Evolutionary conservation across 2,888 invertebrate species (phyloP), one percentile per base, ranked within the genome.

Genomic region (Stenichneumon culpator): DNA sequence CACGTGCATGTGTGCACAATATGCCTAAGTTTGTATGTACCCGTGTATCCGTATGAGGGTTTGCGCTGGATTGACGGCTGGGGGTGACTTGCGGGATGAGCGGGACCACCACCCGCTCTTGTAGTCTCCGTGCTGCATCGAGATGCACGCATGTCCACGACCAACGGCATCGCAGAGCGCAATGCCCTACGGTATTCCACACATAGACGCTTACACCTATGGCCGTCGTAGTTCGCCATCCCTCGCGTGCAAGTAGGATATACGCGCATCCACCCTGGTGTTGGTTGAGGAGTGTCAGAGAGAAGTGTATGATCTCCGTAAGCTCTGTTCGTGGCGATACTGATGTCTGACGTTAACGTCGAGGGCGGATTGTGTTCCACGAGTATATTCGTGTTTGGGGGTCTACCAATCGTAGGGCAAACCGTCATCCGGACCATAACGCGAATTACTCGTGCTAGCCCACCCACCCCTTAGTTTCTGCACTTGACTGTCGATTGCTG

Each of bases 61-160:
- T 87, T 89, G 88, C 90, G 88, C 84, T 87, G 87, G 79, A 79
- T 69, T 73, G 90, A 91, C 91, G 92, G 91, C 91, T 92, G 92
- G 89, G 90, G 89, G 90, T 92, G 92, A 92, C 90, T 90, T 75
- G 79, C 79, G 79, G 70, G 47, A 36, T 65, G 81, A 69, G 72
- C 80, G 69, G 73, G 69, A 3, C 54, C 79, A 74, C 72, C 67
- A 57, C 78, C 60, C 74, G 70, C 69, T n/a, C 72, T 65, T 36
- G 50, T 67, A n/a, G 11, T 25, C 50, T 65, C 63, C 87, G 85
- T 47, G 39, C 63, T 22, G 69, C 69, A 50, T 19, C 16, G 50
- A 19, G 32, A 63, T 28, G 7, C 28, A 32, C 32, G 74, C 74
- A 50, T 63, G 74, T 75, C 74, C 50, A 65, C 65, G 50, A 75